phyloP scores from a whole-genome alignment of 2,113 vertebrate genomes.

The Artemisiospiza belli region DNA sequence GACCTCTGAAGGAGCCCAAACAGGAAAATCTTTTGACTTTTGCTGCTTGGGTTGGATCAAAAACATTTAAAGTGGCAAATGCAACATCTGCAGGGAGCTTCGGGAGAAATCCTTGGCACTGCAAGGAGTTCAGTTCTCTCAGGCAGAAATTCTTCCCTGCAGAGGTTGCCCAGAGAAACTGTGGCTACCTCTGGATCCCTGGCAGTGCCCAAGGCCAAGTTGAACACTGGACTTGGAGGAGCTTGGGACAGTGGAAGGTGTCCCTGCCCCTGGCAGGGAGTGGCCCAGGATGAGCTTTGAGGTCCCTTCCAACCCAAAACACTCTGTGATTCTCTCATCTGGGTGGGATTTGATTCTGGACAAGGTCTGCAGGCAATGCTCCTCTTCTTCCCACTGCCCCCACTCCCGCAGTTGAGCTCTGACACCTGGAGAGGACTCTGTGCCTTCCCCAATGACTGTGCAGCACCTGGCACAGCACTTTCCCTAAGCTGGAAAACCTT shows the following conservation, averaged over 20 bases:
- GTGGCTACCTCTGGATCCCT: background rate
- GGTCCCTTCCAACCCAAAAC: background rate
- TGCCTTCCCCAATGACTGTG: background rate
- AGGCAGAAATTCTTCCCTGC: background rate
- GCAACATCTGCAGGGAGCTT: background rate
- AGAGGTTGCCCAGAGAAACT: background rate
- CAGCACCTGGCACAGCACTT: background rate
- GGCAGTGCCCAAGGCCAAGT: accelerated
- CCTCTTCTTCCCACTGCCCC: background rate
- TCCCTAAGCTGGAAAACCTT: background rate
- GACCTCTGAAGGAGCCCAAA: background rate
- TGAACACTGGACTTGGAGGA: background rate
- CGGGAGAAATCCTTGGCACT: background rate
- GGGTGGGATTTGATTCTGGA: background rate
- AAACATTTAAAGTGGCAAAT: background rate
- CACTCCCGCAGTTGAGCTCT: background rate
- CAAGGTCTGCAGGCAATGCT: background rate
- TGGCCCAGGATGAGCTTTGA: background rate
- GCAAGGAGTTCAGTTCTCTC: background rate
- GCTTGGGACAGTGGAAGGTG: accelerated
- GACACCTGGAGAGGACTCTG: background rate
- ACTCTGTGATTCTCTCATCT: background rate
- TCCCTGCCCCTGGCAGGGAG: background rate
- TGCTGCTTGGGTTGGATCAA: background rate
- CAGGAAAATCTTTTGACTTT: background rate